These are phyloP conservation scores for Vidua chalybeata DNA, from an alignment of 2,113 vertebrate species.

Conservation along the genomic window DNA sequence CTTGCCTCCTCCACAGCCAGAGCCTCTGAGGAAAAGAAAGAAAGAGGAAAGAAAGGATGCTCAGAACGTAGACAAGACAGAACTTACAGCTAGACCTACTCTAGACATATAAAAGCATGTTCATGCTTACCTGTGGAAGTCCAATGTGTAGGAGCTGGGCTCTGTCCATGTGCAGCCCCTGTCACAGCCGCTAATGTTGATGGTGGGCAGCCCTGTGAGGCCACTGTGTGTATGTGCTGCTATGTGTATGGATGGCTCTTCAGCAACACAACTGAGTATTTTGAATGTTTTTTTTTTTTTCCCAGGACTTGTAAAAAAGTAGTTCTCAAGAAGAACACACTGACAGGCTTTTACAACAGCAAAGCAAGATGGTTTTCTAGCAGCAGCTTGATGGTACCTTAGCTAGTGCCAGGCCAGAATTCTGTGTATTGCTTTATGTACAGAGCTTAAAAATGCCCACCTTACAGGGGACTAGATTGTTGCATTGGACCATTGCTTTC, in stretches of 20 bases:
- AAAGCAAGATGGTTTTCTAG: not conserved
- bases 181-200: not conserved
- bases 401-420: not conserved
- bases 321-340: not conserved
- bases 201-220: fast-evolving
- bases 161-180: not conserved
- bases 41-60: not conserved
- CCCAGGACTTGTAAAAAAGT: not conserved
- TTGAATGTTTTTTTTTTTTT: not conserved
- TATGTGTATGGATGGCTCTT: fast-evolving
- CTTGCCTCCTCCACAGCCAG: fast-evolving
- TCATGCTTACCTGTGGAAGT: not conserved
- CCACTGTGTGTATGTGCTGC: not conserved
- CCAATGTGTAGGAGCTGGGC: not conserved
- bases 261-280: not conserved
- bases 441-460: not conserved
- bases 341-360: not conserved
- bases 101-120: not conserved
- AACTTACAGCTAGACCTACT: not conserved
- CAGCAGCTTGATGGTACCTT: not conserved
- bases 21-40: no score
- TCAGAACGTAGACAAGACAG: not conserved
- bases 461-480: not conserved
- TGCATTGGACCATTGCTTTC: not conserved
- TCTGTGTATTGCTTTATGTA: not conserved